phyloP scores from a whole-genome alignment of 2,797 vertebrate species.

The Platalea minor region DNA sequence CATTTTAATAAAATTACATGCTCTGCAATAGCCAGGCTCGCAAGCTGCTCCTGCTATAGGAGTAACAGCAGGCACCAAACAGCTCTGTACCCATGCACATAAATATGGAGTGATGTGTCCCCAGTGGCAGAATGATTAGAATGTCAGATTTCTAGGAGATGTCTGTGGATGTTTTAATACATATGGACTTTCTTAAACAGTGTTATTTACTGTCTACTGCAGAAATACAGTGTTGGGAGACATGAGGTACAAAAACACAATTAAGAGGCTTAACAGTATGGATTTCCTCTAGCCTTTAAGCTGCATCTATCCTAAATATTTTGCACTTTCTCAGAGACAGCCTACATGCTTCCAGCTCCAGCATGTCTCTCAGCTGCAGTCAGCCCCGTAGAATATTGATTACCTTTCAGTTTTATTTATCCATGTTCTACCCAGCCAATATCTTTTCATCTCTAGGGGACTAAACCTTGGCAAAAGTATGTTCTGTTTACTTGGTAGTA shows the following conservation, averaged over 20 bases:
- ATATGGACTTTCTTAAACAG: neutral
- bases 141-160: neutral
- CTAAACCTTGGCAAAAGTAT: neutral
- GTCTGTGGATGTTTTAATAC: neutral
- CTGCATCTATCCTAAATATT: neutral
- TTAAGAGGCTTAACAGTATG: neutral
- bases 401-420: neutral
- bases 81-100: accelerated
- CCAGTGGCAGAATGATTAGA: neutral
- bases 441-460: neutral
- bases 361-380: neutral
- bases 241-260: neutral
- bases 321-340: neutral
- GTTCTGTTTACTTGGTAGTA: neutral
- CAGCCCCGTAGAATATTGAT: neutral
- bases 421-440: neutral
- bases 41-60: neutral
- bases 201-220: neutral
- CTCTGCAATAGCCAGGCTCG: neutral
- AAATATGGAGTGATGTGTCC: accelerated
- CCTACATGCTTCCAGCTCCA: neutral
- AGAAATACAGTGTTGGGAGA: neutral
- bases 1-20: neutral
- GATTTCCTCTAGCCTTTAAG: neutral
- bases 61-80: neutral